Conservation (phyloP, 2,888 invertebrate species). For the Dioctria linearis region DNA sequence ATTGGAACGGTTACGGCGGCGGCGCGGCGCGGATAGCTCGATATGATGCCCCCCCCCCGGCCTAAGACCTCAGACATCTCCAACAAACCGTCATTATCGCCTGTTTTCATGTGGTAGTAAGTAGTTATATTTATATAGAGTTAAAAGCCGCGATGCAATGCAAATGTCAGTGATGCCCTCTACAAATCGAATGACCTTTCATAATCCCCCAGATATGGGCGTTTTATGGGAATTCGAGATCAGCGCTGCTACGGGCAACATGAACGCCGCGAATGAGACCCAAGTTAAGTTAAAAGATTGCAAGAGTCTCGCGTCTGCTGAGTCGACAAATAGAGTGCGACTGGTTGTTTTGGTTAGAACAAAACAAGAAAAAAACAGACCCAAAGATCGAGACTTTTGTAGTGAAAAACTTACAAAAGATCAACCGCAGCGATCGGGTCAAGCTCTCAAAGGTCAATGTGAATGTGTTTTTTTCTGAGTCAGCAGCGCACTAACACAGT, state of each 20-base stretch:
- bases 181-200: constrained; percentile 49
- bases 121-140: neutral
- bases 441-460: constrained; percentile 47
- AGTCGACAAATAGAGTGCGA: constrained; percentile 48
- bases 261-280: constrained; percentile 45
- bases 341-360: constrained; percentile 45
- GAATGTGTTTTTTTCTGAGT: constrained; percentile 43
- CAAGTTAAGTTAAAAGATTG: constrained; percentile 30
- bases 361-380: neutral
- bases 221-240: constrained; percentile 52
- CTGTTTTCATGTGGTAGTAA: neutral
- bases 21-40: neutral
- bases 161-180: constrained; percentile 47
- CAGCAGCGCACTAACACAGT: constrained; percentile 12
- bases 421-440: constrained; percentile 48
- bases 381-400: constrained; percentile 15
- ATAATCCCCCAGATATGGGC: constrained; percentile 50
- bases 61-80: constrained; percentile 7
- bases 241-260: constrained; percentile 45
- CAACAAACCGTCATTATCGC: constrained; percentile 17
- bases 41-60: constrained; percentile 1
- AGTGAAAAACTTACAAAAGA: constrained; percentile 37
- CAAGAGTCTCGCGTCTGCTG: constrained; percentile 35
- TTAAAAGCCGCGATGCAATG: neutral
- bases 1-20: constrained; percentile 25